These are phyloP conservation scores for Tenthredo notha DNA, from an alignment of 2,888 invertebrate genomes.

Conservation along the genomic window DNA sequence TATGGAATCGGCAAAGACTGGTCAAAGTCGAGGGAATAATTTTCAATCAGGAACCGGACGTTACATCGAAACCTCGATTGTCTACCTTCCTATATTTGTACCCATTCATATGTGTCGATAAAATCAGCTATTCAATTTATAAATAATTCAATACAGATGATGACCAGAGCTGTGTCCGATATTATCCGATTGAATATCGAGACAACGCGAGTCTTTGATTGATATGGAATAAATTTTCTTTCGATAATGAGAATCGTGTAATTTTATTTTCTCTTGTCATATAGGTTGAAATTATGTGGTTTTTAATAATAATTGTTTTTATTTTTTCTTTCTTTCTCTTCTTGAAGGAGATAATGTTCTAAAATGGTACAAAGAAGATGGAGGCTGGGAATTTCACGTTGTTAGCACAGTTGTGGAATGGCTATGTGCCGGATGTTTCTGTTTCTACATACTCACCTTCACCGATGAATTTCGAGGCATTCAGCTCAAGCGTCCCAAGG, in stretches of 20 bases:
- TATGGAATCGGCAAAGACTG: neutral
- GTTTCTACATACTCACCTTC: slow-evolving; percentile 83
- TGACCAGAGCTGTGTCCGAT: neutral
- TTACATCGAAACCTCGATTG: neutral
- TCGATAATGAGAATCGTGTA: neutral
- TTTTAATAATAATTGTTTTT: no score
- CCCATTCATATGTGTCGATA: neutral
- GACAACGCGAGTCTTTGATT: neutral
- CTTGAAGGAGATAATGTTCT: slow-evolving; percentile 76
- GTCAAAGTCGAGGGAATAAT: neutral
- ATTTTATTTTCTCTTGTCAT: neutral
- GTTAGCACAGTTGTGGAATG: slow-evolving; percentile 84
- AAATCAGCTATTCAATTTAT: neutral
- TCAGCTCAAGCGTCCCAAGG: slow-evolving; percentile 80
- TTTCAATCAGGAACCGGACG: slow-evolving; percentile 2
- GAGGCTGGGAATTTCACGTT: slow-evolving; percentile 84
- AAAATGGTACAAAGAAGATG: slow-evolving; percentile 81
- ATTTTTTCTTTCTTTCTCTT: slow-evolving; percentile 51
- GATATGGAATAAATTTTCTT: slow-evolving; percentile 8
- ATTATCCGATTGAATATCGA: neutral
- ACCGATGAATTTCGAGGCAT: slow-evolving; percentile 84
- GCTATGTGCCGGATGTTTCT: slow-evolving; percentile 83
- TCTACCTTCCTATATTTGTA: neutral
- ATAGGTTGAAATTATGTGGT: no score
- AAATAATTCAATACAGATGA: neutral